Evolutionary conservation across 2,888 invertebrate species (phyloP), one percentile per base, ranked within the genome.

Genomic region (Metopia argyrocephala): DNA sequence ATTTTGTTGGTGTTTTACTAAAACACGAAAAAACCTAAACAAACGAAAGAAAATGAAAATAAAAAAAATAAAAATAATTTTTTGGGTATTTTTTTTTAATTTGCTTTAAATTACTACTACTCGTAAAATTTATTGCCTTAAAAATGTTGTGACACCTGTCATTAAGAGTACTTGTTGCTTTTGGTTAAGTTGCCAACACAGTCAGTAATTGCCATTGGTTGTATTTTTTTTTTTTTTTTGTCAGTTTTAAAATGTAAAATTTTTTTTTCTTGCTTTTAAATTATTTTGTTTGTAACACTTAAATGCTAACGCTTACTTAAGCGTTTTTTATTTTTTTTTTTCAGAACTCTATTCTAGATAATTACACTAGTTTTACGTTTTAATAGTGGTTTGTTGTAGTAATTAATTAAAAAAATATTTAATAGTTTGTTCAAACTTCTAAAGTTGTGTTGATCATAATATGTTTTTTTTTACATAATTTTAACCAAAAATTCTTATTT

Each of bases 71-170:
- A 18, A n/a, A n/a, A n/a, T n/a, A n/a, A 25, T 23, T 23, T 59
- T 66, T 56, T 38, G n/a, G 21, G 59, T 69, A 80, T 74, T 57
- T 65, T 73, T 73, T 69, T 73, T 69, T 69, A 73, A 76, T 76
- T 78, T 68, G 48, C 65, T 76, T 74, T 65, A 70, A 70, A 70
- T 75, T 81, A 56, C 74, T 75, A 27, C n/a, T n/a, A n/a, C n/a
- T n/a, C n/a, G n/a, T 25, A 78, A 70, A 78, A 81, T 78, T 66
- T 81, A 81, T 81, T 62, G 74, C 65, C 65, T 76, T 78, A 45
- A 74, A 70, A 78, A 70, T 66, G 78, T 70, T 75, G 81, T 78
- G 74, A 78, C 81, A 81, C 70, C 78, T 81, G 74, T 73, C 74
- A 78, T 75, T 75, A 76, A 80, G 21, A 61, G 38, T 15, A 2